Evolutionary conservation across 2,888 invertebrate species (phyloP), one percentile per base, ranked within the genome.

Genomic region (Tinea trinotella): DNA sequence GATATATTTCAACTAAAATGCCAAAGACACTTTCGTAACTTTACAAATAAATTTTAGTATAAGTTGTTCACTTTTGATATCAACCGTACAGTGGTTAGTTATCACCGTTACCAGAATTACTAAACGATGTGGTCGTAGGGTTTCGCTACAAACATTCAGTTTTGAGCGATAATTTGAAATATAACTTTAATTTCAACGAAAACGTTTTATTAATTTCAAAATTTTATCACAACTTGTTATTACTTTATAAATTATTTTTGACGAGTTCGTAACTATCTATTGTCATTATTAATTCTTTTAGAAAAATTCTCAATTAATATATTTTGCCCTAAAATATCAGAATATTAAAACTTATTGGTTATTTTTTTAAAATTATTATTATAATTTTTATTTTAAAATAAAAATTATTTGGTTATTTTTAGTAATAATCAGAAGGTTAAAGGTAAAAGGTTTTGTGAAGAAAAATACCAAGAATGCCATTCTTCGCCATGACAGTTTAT

Each of bases 81-180:
- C 30, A 30, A 30, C 30, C 3, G 17, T 17, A 40, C 40, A 40
- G 13, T 12, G 40, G 40, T 40, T 30, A 30, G 30, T 30, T 40
- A 17, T 40, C 40, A 40, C 12, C 13, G 40, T 15, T 7, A n/a
- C 60, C 56, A 7, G 53, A 62, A 62, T 62, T 60, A 58, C 62
- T 62, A 61, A 65, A 59, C 63, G 57, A 54, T 62, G 64, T 56
- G 63, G 64, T 59, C 50, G 40, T 60, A 60, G 60, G 63, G 58
- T 50, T 22, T 30, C 30, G 12, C 40, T 17, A 17, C 15, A 13
- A 40, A 40, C 13, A 40, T 15, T 40, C 7, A 10, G 13, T 12
- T 15, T 17, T 17, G 40, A 40, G 7, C 3, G 2, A 40, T 6
- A 13, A 13, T 13, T 17, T 40, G 13, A 40, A 40, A 17, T 40